A percentile compares a stretch with the other conserved stretches of the same genome.
Conservation (phyloP, 2,888 invertebrate genomes). For the Dinocampus coccinellae region DNA sequence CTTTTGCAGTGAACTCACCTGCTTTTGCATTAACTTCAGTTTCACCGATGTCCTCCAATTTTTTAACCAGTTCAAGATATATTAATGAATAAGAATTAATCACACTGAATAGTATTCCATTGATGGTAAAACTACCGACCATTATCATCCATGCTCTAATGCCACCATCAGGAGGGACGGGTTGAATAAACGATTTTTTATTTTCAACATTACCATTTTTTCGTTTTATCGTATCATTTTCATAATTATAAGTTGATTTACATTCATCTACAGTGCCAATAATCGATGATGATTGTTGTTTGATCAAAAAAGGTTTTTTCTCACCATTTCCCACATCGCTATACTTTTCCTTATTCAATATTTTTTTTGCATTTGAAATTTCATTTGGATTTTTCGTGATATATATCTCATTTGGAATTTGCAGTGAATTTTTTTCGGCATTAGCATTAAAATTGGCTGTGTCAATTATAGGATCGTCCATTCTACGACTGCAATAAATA, state of each 20-base stretch:
- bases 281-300: background rate
- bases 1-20: conserved; percentile 73
- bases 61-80: conserved; percentile 78
- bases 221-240: background rate
- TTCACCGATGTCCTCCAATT: conserved; percentile 76
- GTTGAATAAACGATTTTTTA: conserved; percentile 1
- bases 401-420: conserved; percentile 11
- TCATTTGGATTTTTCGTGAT: conserved; percentile 9
- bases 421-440: background rate
- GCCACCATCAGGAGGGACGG: conserved; percentile 80
- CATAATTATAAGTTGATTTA: background rate
- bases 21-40: conserved; percentile 84
- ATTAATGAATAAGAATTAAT: conserved; percentile 91
- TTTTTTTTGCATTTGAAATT: conserved; percentile 6
- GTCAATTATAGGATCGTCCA: conserved; percentile 7
- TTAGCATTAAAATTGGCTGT: conserved; percentile 9
- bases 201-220: conserved; percentile 8
- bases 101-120: conserved; percentile 91
- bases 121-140: conserved; percentile 87
- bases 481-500: background rate
- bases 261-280: background rate
- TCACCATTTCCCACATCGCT: background rate
- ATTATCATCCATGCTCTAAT: conserved; percentile 85
- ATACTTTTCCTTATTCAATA: background rate
- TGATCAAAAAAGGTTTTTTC: background rate